Conservation (phyloP, 2,797 vertebrate genomes). For the Borostomias antarcticus region DNA sequence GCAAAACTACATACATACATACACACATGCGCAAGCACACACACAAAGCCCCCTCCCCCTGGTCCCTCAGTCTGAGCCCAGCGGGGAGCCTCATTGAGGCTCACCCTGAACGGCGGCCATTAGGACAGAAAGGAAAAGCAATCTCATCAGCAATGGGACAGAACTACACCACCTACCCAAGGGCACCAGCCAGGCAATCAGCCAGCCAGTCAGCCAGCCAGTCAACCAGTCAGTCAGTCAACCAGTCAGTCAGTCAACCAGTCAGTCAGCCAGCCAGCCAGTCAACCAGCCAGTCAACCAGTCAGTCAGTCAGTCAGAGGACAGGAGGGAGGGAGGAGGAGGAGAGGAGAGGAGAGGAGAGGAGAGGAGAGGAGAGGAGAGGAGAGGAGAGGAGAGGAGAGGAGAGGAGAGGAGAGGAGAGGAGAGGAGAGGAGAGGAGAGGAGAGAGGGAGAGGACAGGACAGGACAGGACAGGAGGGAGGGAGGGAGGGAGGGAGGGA, state of each 20-base stretch:
- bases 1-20: not conserved
- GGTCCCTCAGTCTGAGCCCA: conserved; percentile 27
- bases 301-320: conserved; percentile 51
- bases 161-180: conserved; percentile 68
- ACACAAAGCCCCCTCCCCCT: conserved; percentile 1
- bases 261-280: conserved; percentile 50
- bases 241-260: conserved; percentile 44
- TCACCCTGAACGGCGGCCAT: conserved; percentile 51
- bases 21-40: not conserved
- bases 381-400: conserved; percentile 17
- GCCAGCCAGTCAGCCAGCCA: not conserved
- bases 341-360: conserved; percentile 20
- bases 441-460: conserved; percentile 20
- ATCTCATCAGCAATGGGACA: conserved; percentile 69
- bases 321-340: conserved; percentile 41
- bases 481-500: too few relatives aligned
- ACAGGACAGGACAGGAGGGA: conserved; percentile 32
- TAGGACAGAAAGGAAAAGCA: conserved; percentile 63
- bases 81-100: conserved; percentile 50
- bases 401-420: not conserved
- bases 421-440: conserved; percentile 9
- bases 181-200: conserved; percentile 41
- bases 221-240: too few relatives aligned
- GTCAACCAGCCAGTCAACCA: conserved; percentile 47
- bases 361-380: conserved; percentile 5